These are phyloP conservation scores for chimpanzee (Pan troglodytes) DNA, from an alignment of 2,113 vertebrate species.

Conservation along the genomic window NHGRI_mPanTro3-v2.1_pri NC_072398.2:138412001-138412500, in stretches of 20 bases:
- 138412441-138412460: slow-evolving; percentile 83
- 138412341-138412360: slow-evolving; percentile 89
- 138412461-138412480: slow-evolving; percentile 83
- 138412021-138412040: slow-evolving; percentile 52
- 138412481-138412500: slow-evolving; percentile 86
- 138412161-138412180: slow-evolving; percentile 37
- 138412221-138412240: slow-evolving; percentile 61
- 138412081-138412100: background rate
- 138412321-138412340: slow-evolving; percentile 93
- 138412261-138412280: slow-evolving; percentile 59
- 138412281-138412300: slow-evolving; percentile 49
- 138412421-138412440: slow-evolving; percentile 80
- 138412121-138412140: slow-evolving; percentile 1
- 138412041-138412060: slow-evolving; percentile 60
- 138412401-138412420: slow-evolving; percentile 90
- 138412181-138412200: slow-evolving; percentile 57
- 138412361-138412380: slow-evolving; percentile 89
- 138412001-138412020: slow-evolving; percentile 35
- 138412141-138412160: slow-evolving; percentile 34
- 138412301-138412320: slow-evolving; percentile 68
- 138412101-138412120: slow-evolving; percentile 21
- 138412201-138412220: slow-evolving; percentile 55
- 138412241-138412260: slow-evolving; percentile 56
- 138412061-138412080: slow-evolving; percentile 24
- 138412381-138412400: slow-evolving; percentile 87